These are phyloP conservation scores for Malaclemys terrapin DNA, from an alignment of 2,113 vertebrate species.

Conservation along the genomic window DNA sequence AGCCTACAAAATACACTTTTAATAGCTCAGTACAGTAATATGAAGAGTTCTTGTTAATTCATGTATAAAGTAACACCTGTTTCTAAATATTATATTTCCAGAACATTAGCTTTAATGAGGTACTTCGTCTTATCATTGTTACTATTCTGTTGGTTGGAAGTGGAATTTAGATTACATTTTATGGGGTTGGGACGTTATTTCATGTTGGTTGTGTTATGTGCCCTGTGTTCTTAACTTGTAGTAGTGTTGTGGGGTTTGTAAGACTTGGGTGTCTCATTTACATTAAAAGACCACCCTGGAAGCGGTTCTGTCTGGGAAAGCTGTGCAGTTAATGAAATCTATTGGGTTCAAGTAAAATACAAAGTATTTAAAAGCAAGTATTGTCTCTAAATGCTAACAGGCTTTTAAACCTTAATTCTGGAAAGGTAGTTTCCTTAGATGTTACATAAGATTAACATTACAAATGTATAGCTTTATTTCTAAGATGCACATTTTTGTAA, in stretches of 20 bases:
- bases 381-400: not conserved
- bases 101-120: not conserved
- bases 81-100: not conserved
- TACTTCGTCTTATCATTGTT: not conserved
- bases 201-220: not conserved
- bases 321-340: not conserved
- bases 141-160: not conserved
- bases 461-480: not conserved
- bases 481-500: too few species aligned
- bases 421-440: not conserved
- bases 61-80: not conserved
- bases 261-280: not conserved
- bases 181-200: not conserved
- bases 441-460: not conserved
- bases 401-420: not conserved
- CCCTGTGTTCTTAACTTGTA: not conserved
- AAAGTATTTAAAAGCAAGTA: slow-evolving; percentile 26
- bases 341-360: not conserved
- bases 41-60: not conserved
- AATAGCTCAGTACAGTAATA: not conserved
- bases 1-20: not conserved
- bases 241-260: not conserved
- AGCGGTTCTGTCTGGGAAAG: not conserved
- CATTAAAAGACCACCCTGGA: not conserved
- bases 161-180: not conserved